Base-by-base conservation (phyloP, 2,113 vertebrate genomes). In the Donacobius atricapilla region DNA sequence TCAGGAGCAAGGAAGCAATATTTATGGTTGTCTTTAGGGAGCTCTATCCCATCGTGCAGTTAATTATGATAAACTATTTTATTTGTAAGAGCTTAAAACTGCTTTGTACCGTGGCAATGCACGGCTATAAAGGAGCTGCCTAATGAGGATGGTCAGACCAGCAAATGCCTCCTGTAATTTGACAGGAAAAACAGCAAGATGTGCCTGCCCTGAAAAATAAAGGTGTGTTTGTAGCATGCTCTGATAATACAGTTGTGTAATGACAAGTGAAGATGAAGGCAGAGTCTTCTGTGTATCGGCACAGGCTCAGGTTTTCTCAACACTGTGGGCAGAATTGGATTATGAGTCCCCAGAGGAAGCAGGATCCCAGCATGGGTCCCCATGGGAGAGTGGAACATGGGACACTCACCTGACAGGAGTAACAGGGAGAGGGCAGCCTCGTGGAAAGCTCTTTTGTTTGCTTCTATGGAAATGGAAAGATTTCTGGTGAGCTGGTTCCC, bases 11-110 rank as follows among this genome's bases (percentile, higher is more conserved):
- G 65, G 75, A 81, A 72, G 18, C 27, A 90, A 70, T 96, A 97
- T 96, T 97, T 96, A 90, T 68, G 77, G 91, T 75, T 84, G 83
- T 96, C 95, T 95, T 91, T 44, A 96, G 83, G 71, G 81, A 95
- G 47, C 78, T 88, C 83, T 88, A 51, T 73, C 87, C 95, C 64
- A 87, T 64, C 0, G 0, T 78, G 92, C 70, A 84, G 94, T 84
- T 93, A 96, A 96, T 96, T 96, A 95, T 88, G 92, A 96, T 94
- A 86, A 96, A 96, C 30, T 45, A 28, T 37, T 97, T 92, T 96
- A 94, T 96, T 96, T 90, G 94, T 72, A 88, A 78, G 66, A 91
- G 48, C 47, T 90, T 90, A 71, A 83, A 92, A 69, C 81, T 40
- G 42, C 48, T 94, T 83, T 66, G 50, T 68, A 45, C 64, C 13